Conservation (phyloP, 2,888 invertebrate species). For the Ormia ochracea region DNA sequence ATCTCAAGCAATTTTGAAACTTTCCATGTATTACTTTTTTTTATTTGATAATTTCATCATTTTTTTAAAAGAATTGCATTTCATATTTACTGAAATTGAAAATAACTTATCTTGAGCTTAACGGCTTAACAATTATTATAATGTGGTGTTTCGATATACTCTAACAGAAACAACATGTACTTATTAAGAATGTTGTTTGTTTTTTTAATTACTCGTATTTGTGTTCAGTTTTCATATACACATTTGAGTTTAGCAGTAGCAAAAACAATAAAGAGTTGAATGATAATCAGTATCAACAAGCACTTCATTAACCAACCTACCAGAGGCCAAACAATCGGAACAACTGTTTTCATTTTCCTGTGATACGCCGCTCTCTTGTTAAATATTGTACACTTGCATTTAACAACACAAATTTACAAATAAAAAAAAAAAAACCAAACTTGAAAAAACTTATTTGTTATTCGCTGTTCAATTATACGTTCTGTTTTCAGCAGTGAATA, state of each 20-base stretch:
- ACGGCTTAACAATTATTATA: not conserved
- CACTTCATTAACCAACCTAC: not conserved
- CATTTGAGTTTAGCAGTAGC: not conserved
- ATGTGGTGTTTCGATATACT: not conserved
- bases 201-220: not conserved
- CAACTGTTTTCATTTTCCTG: not conserved
- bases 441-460: too few relatives aligned
- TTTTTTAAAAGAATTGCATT: not conserved
- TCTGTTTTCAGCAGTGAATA: too few relatives aligned
- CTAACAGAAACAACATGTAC: not conserved
- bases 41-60: too few relatives aligned
- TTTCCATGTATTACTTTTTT: too few relatives aligned
- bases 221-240: not conserved
- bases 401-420: not conserved
- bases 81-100: not conserved
- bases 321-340: not conserved
- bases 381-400: not conserved
- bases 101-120: not conserved
- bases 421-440: too few relatives aligned
- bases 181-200: not conserved
- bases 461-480: too few relatives aligned
- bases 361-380: not conserved
- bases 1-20: too few relatives aligned
- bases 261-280: not conserved
- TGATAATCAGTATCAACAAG: not conserved